Percentiles rank a stretch among this genome's conserved stretches.
These are phyloP conservation scores for Neosilurus mollespiculum DNA, from an alignment of 2,797 vertebrate species.

Conservation along the genomic window DNA sequence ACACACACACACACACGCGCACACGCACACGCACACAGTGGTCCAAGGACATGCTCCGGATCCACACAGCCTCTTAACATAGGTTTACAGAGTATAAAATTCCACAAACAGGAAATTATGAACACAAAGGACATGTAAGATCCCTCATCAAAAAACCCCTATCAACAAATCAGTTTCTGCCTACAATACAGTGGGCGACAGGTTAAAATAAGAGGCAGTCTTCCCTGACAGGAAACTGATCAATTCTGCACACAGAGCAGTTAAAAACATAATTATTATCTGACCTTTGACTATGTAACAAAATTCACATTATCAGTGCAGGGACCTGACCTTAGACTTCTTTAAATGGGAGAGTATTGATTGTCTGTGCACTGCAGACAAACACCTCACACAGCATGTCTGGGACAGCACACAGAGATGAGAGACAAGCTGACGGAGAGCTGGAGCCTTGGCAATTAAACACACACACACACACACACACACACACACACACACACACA, in stretches of 20 bases:
- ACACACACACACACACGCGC: background rate
- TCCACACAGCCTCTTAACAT: background rate
- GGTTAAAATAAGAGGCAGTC: conserved; percentile 39
- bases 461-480: conserved; percentile 35
- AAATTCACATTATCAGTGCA: conserved; percentile 66
- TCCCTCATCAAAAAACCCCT: background rate
- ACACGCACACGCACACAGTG: background rate
- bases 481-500: conserved; percentile 39
- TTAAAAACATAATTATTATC: conserved; percentile 61
- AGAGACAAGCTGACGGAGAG: conserved; percentile 44
- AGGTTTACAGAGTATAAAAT: background rate
- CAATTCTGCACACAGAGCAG: conserved; percentile 59
- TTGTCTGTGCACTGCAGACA: conserved; percentile 62
- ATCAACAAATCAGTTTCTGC: conserved; percentile 30
- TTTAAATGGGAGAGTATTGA: conserved; percentile 66
- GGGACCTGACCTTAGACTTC: conserved; percentile 63
- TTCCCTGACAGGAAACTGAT: conserved; percentile 53
- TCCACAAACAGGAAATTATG: background rate
- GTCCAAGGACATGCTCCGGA: background rate
- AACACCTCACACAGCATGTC: conserved; percentile 59
- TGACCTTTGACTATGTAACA: conserved; percentile 68
- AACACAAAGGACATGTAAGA: conserved; percentile 3
- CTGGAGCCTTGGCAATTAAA: conserved; percentile 53
- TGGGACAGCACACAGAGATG: conserved; percentile 54
- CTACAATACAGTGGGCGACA: conserved; percentile 29